Evolutionary conservation across 2,797 vertebrate species (phyloP).

Genomic region (Argentina silus): DNA sequence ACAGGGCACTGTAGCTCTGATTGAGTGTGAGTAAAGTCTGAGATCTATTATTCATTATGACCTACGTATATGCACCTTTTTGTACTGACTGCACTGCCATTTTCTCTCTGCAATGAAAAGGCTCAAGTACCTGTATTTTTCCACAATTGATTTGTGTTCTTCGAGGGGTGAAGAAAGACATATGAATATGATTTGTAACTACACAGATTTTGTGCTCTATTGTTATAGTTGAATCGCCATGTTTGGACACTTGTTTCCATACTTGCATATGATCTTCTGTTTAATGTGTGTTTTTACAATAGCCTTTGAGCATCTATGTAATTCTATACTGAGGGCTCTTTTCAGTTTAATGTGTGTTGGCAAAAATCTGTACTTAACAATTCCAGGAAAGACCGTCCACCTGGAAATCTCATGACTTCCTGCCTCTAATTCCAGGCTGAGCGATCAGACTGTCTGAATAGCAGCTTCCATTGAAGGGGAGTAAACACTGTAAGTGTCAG

Average conservation of each 20-base stretch:
- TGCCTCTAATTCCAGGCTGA: conserved; percentile 68
- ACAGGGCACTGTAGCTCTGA: neutral
- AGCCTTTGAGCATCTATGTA: conserved; percentile 18
- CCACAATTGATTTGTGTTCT: neutral
- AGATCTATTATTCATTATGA: conserved; percentile 73
- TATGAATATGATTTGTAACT: neutral
- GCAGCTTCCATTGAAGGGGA: conserved; percentile 64
- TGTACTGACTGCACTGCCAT: conserved; percentile 36
- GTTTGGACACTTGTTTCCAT: neutral
- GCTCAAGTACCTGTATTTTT: conserved; percentile 19
- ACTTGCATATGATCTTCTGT: neutral
- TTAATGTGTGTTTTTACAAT: neutral
- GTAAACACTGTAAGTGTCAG: conserved; percentile 67
- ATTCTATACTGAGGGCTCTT: conserved; percentile 48
- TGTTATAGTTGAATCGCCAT: neutral
- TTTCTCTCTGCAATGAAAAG: conserved; percentile 32
- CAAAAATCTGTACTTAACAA: conserved; percentile 69
- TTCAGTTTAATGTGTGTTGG: conserved; percentile 61
- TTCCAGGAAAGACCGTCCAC: conserved; percentile 75
- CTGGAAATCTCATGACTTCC: conserved; percentile 79
- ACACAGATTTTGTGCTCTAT: neutral
- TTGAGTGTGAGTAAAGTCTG: too few relatives aligned
- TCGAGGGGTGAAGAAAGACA: neutral
- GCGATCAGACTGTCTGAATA: conserved; percentile 72
- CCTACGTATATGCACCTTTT: conserved; percentile 50